Evolutionary conservation across 1,140 invertebrate species (phyloP).

Genomic region (Caenorhabditis remanei): DNA sequence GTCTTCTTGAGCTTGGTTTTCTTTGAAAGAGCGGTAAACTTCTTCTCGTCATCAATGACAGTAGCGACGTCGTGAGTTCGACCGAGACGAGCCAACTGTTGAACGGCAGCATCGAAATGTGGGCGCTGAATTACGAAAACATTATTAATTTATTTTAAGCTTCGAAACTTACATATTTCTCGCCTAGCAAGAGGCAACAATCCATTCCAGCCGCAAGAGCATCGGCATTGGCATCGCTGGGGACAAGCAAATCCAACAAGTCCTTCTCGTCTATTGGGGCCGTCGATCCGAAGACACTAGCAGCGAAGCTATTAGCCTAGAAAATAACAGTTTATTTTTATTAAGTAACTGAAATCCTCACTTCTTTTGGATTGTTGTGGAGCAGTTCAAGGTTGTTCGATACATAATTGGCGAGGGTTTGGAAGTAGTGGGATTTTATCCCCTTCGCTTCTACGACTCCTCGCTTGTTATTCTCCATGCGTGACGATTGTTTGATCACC

Average conservation of each 20-base stretch:
- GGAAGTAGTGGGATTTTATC: conserved; percentile 23
- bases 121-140: neutral
- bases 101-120: neutral
- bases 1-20: conserved; percentile 19
- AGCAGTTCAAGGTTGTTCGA: neutral
- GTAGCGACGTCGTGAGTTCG: neutral
- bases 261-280: neutral
- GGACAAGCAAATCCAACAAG: neutral
- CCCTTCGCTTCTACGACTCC: conserved; percentile 3
- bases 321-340: neutral
- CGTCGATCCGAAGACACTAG: neutral
- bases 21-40: neutral
- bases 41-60: conserved; percentile 23
- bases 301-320: neutral
- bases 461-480: conserved; percentile 10
- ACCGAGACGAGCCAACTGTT: neutral
- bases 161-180: neutral
- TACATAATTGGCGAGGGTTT: neutral
- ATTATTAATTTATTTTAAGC: neutral
- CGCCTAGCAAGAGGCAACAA: neutral
- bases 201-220: conserved; percentile 9
- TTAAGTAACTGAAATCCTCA: neutral
- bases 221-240: neutral
- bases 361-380: neutral
- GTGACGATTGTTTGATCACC: neutral